Evolutionary conservation across 2,797 vertebrate genomes (phyloP).

Genomic region (Tauraco hartlaubi): DNA sequence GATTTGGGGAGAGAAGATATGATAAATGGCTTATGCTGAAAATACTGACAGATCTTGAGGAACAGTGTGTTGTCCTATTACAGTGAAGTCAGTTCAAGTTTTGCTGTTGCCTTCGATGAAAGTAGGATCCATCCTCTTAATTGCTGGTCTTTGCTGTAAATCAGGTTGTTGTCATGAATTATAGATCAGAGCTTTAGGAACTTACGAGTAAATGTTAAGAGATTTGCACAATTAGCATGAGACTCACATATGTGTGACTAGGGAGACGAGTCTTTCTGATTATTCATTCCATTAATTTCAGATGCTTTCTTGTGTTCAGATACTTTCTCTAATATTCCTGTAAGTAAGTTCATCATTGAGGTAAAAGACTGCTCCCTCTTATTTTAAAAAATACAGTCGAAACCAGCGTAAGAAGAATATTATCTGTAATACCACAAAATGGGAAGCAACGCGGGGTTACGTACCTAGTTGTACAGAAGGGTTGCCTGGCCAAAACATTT

Average conservation of each 20-base stretch:
- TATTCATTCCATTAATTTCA: neutral
- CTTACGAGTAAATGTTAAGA: neutral
- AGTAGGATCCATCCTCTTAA: neutral
- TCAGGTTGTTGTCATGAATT: conserved; percentile 9
- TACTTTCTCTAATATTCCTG: neutral
- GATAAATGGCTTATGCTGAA: neutral
- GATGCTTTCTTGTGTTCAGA: neutral
- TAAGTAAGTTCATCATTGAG: neutral
- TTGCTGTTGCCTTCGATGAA: neutral
- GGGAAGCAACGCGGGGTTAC: neutral
- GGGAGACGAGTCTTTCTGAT: neutral
- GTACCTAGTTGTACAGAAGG: neutral
- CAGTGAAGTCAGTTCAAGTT: neutral
- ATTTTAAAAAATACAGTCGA: neutral
- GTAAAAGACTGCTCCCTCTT: neutral
- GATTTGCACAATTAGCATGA: conserved; percentile 6
- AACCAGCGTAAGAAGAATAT: accelerated
- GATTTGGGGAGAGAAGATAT: neutral
- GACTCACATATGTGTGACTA: neutral
- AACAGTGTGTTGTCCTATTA: neutral
- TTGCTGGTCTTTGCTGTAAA: neutral
- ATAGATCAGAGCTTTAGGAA: conserved; percentile 33
- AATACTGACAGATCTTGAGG: neutral
- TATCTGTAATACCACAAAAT: neutral
- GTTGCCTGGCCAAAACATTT: conserved; percentile 20